These are phyloP conservation scores for Ahaetulla prasina DNA, from an alignment of 2,113 vertebrate genomes.

Conservation along the genomic window DNA sequence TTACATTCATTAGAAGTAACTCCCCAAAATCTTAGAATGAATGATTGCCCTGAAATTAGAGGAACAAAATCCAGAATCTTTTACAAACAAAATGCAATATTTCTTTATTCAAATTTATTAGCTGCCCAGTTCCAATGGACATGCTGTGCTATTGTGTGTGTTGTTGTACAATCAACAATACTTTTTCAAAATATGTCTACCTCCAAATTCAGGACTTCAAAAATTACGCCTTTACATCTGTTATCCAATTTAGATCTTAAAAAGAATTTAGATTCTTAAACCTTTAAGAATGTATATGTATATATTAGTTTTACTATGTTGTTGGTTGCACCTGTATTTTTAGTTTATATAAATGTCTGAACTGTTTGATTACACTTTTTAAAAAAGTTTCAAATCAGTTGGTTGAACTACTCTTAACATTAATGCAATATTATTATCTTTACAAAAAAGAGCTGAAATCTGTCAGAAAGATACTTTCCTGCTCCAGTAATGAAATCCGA, in stretches of 20 bases:
- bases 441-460: background rate
- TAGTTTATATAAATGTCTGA: background rate
- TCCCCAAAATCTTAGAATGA: background rate
- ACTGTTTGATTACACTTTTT: background rate
- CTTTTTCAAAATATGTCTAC: background rate
- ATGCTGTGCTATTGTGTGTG: background rate
- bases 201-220: background rate
- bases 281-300: background rate
- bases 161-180: background rate
- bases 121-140: background rate
- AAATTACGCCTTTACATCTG: background rate
- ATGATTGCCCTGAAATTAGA: background rate
- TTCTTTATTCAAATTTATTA: background rate
- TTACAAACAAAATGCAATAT: background rate
- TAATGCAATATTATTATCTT: background rate
- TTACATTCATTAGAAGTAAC: background rate
- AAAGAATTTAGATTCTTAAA: background rate
- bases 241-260: background rate
- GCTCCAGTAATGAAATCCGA: background rate
- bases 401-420: background rate
- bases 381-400: background rate
- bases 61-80: background rate
- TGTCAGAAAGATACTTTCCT: background rate
- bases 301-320: background rate
- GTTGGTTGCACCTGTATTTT: background rate